These are phyloP conservation scores for Stenchaetothrips biformis DNA, from an alignment of 2,888 invertebrate species.

Conservation along the genomic window DNA sequence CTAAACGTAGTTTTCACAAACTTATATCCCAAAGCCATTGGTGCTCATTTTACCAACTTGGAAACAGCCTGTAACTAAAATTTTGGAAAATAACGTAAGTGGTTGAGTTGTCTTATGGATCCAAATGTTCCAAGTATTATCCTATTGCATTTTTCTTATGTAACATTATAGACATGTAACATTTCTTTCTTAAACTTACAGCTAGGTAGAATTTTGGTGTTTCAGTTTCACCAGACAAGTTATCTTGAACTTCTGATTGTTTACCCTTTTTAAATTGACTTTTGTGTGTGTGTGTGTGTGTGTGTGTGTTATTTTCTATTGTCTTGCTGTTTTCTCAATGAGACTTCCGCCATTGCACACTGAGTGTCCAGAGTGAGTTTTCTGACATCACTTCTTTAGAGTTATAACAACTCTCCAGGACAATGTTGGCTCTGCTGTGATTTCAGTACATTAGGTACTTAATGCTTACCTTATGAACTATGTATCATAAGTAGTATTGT, in stretches of 20 bases:
- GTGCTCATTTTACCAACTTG: too few species aligned
- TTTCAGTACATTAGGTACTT: slow-evolving; percentile 19
- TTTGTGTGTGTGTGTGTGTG: background rate
- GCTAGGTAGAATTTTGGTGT: background rate
- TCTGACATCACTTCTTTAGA: background rate
- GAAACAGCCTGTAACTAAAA: background rate
- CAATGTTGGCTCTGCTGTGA: slow-evolving; percentile 22
- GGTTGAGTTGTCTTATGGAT: background rate
- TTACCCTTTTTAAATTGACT: background rate
- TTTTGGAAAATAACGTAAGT: background rate
- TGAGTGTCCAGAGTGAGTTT: slow-evolving; percentile 7
- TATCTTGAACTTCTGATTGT: background rate
- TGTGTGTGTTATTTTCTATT: slow-evolving; percentile 4
- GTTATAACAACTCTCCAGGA: background rate
- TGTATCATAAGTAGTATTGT: slow-evolving; percentile 13
- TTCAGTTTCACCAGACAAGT: background rate
- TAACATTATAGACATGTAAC: background rate
- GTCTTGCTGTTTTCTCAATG: slow-evolving; percentile 17
- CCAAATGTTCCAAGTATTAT: background rate
- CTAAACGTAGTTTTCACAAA: too few species aligned
- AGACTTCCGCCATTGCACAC: slow-evolving; percentile 20
- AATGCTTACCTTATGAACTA: slow-evolving; percentile 16
- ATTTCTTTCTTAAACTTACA: slow-evolving; percentile 10
- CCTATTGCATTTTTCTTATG: slow-evolving; percentile 12
- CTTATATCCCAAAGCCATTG: too few species aligned